These are phyloP conservation scores for Baccha elongata DNA, from an alignment of 2,888 invertebrate genomes.

Conservation along the genomic window DNA sequence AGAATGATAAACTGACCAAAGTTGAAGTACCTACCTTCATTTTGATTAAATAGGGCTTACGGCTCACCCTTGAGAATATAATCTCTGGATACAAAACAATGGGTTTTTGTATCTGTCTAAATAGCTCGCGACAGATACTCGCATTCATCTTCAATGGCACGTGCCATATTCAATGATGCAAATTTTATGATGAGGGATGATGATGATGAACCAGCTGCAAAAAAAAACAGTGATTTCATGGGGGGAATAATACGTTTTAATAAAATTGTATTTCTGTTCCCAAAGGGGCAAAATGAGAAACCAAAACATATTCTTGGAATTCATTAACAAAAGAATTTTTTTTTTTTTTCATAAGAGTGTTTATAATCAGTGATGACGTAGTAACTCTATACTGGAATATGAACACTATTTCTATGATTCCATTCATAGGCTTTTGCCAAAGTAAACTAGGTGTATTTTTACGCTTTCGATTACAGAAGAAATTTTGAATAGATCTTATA, in stretches of 20 bases:
- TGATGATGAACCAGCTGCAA: constrained; percentile 50
- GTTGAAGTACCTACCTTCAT: constrained; percentile 46
- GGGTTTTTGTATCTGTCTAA: not conserved
- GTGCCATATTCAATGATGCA: constrained; percentile 63
- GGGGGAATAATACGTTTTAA: constrained; percentile 35
- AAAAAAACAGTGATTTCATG: not conserved
- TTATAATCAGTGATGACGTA: no score
- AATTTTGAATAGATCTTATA: no score
- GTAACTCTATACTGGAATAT: no score
- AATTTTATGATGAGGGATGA: constrained; percentile 43
- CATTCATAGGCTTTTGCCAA: no score
- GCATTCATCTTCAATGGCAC: constrained; percentile 47
- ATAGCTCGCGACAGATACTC: constrained; percentile 30
- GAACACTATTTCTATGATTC: no score
- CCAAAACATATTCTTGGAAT: constrained; percentile 14
- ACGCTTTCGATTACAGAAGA: no score
- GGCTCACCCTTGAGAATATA: constrained; percentile 53
- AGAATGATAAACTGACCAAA: constrained; percentile 32
- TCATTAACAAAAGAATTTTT: not conserved
- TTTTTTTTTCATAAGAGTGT: no score
- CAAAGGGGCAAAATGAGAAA: not conserved
- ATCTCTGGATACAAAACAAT: constrained; percentile 33
- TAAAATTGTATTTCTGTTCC: constrained; percentile 5
- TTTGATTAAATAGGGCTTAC: constrained; percentile 38
- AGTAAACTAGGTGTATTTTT: no score